These are phyloP conservation scores for Adela reaumurella DNA, from an alignment of 2,888 invertebrate genomes.

Conservation along the genomic window DNA sequence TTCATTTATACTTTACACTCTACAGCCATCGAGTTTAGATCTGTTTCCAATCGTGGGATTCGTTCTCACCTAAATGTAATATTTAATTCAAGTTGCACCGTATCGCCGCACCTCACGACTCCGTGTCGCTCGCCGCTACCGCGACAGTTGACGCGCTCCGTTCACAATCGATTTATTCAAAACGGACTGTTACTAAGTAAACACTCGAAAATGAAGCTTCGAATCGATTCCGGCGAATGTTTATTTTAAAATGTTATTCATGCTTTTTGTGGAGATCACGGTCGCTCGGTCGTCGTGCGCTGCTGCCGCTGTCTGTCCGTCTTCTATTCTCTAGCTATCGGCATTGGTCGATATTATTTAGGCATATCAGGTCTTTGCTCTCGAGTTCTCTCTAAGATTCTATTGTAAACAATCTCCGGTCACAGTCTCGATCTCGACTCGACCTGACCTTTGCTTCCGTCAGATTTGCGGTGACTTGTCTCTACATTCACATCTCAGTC, in stretches of 20 bases:
- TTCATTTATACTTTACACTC: conserved; percentile 15
- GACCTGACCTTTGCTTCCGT: too few relatives aligned
- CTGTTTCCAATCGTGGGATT: not conserved
- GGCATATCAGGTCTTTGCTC: too few relatives aligned
- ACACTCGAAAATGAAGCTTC: conserved; percentile 39
- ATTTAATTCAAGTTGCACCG: not conserved
- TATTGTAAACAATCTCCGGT: too few relatives aligned
- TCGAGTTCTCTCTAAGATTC: too few relatives aligned
- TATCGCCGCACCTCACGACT: not conserved
- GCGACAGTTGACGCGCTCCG: conserved; percentile 12
- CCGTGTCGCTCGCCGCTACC: not conserved
- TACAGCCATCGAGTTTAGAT: not conserved
- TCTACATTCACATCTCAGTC: too few relatives aligned
- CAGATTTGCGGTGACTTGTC: too few relatives aligned
- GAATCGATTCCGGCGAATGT: conserved; percentile 43
- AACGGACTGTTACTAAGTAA: conserved; percentile 50
- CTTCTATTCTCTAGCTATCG: too few relatives aligned
- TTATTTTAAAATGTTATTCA: conserved; percentile 43
- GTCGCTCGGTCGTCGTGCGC: conserved; percentile 17
- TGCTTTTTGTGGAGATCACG: conserved; percentile 36
- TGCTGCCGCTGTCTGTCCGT: conserved; percentile 9
- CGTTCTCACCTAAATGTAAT: not conserved
- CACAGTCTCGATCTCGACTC: too few relatives aligned
- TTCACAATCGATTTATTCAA: conserved; percentile 42
- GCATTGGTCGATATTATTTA: too few relatives aligned